Conservation (phyloP, 2,888 invertebrate genomes). For the Venustoraphidia nigricollis region DNA sequence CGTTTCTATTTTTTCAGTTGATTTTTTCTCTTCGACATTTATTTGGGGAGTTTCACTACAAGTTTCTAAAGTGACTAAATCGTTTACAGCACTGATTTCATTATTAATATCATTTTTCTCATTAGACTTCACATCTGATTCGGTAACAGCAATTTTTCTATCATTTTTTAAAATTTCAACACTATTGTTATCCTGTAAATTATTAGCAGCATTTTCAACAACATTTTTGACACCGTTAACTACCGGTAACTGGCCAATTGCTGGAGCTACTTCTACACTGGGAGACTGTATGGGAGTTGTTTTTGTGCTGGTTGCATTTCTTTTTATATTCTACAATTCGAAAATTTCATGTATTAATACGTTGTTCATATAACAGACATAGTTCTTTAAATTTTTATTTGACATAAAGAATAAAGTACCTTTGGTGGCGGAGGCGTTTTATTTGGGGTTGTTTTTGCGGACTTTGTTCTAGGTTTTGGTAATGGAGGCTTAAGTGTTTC, state of each 20-base stretch:
- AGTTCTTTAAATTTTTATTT: too few relatives aligned
- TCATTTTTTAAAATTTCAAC: background rate
- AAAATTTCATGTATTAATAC: too few relatives aligned
- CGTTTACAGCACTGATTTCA: conserved; percentile 8
- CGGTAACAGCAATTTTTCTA: too few relatives aligned
- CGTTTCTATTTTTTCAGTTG: too few relatives aligned
- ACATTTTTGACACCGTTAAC: conserved; percentile 10
- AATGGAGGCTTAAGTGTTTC: conserved; percentile 28
- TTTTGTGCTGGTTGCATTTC: conserved; percentile 24
- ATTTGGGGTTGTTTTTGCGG: conserved; percentile 10
- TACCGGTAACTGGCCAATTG: conserved; percentile 17
- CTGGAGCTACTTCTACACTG: conserved; percentile 25
- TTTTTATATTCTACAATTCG: too few relatives aligned
- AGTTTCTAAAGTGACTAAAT: too few relatives aligned
- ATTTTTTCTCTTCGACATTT: conserved; percentile 16
- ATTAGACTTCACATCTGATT: too few relatives aligned
- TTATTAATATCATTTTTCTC: too few relatives aligned
- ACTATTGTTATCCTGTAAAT: background rate
- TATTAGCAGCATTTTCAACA: conserved; percentile 6
- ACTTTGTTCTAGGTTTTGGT: conserved; percentile 28
- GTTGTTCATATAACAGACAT: too few relatives aligned
- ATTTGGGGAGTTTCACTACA: conserved; percentile 1
- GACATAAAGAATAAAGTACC: too few relatives aligned
- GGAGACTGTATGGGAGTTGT: conserved; percentile 41
- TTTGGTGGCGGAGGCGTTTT: background rate